phyloP scores from a whole-genome alignment of 2,888 invertebrate species.

The Leucophenga maculata region DNA sequence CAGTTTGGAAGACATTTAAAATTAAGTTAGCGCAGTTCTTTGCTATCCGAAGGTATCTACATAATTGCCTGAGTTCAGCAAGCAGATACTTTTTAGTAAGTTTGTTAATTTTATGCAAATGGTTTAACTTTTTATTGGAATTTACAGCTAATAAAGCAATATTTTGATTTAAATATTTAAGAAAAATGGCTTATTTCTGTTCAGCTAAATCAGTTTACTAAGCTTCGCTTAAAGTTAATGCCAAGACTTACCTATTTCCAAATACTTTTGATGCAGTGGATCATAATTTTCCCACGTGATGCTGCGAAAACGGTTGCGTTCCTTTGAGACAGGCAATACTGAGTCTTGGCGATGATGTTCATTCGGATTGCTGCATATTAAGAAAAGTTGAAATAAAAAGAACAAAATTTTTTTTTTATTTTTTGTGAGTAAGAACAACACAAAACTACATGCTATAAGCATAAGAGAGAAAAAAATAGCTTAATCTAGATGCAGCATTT shows the following conservation, averaged over 20 bases:
- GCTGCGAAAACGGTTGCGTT: slow-evolving; percentile 86
- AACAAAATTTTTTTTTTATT: background rate
- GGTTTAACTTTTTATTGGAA: too few relatives aligned
- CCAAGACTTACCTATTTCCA: slow-evolving; percentile 85
- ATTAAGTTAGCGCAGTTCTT: too few relatives aligned
- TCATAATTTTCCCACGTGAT: slow-evolving; percentile 94
- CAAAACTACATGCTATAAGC: background rate
- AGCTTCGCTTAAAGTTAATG: too few relatives aligned
- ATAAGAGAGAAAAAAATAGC: slow-evolving; percentile 6
- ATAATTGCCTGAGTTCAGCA: too few relatives aligned
- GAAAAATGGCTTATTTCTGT: too few relatives aligned
- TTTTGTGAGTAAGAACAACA: background rate
- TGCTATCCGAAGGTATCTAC: too few relatives aligned
- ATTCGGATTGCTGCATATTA: slow-evolving; percentile 82
- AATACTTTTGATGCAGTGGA: slow-evolving; percentile 91
- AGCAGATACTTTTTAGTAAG: too few relatives aligned
- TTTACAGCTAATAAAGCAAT: too few relatives aligned
- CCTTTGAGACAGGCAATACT: slow-evolving; percentile 84
- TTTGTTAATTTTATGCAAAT: too few relatives aligned
- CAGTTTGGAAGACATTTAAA: too few relatives aligned
- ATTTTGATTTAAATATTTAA: too few relatives aligned
- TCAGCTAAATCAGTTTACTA: too few relatives aligned
- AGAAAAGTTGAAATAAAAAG: background rate
- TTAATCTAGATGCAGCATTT: background rate
- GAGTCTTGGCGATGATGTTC: slow-evolving; percentile 86